Base-by-base conservation (phyloP, 2,888 invertebrate species). In the Stenodema calcarata region DNA sequence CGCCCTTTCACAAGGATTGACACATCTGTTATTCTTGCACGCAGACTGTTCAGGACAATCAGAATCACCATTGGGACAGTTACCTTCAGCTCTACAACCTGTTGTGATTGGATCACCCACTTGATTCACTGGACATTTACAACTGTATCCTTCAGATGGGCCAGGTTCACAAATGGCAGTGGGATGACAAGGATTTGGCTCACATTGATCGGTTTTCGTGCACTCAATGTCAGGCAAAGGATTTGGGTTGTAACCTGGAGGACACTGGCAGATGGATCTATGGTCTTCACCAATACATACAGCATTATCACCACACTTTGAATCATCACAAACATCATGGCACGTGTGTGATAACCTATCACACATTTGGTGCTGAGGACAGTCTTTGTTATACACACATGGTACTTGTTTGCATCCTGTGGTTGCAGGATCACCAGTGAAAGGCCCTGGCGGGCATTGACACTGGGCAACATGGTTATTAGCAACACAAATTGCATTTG, bases 401-500 rank as follows among this genome's bases (percentile, higher is more conserved):
- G 96, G 95, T 7, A 97, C 96, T 86, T 94, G 93, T 91, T 94
- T 93, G 90, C 96, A 96, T 83, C 97, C 96, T 87, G 93, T 93
- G 87, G 93, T 92, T 90, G 95, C 95, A 0, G 97, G 96, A 92
- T 97, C 95, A 2, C 97, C 97, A 12, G 96, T 95, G 90, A 94
- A 97, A 0, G 95, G 94, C 23, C 97, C 97, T 9, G 95, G 94
- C 23, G 97, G 97, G 90, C 98, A 98, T 90, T 96, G 96, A 90
- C 98, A 98, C 91, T 96, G 95, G 0, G 96, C 95, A 16, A 95
- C 95, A 91, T 98, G 97, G 90, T 97, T 97, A 90, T 97, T 96
- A 1, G 96, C 96, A 11, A 97, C 93, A 90, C 98, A 98, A 23
- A 97, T 93, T 9, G 98, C 97, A 89, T 95, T 95, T 0, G 96